Percentiles rank a stretch among this genome's conserved stretches.
These are phyloP conservation scores for Mustela lutreola DNA, from an alignment of 2,113 vertebrate species.

Conservation along the genomic window DNA sequence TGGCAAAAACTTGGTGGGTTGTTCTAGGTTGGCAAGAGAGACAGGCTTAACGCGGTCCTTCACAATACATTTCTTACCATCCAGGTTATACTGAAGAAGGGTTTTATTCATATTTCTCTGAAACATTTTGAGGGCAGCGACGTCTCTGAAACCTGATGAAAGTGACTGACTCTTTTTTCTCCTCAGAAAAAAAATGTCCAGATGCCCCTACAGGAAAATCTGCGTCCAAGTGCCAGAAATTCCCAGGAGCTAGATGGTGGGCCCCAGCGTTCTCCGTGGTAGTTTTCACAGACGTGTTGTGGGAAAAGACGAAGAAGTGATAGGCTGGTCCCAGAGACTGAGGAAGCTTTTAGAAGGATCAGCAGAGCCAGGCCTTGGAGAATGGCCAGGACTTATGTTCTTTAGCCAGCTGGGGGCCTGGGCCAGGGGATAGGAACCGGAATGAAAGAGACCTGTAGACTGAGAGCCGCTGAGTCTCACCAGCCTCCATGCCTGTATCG, in stretches of 20 bases:
- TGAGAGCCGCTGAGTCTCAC: too few species aligned
- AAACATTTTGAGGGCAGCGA: neutral
- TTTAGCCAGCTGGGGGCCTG: neutral
- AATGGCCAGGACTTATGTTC: neutral
- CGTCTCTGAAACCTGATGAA: neutral
- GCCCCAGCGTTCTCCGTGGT: neutral
- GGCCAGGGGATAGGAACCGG: fast-evolving
- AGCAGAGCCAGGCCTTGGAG: neutral
- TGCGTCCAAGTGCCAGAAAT: neutral
- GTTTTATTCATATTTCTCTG: fast-evolving
- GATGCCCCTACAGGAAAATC: neutral
- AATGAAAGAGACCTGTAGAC: neutral
- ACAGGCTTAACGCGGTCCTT: neutral
- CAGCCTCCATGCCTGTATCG: neutral
- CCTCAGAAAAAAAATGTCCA: neutral
- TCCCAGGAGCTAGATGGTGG: neutral
- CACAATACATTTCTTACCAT: neutral
- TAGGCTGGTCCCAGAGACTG: too few species aligned
- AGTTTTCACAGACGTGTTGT: neutral
- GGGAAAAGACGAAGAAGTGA: neutral
- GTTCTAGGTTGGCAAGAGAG: neutral
- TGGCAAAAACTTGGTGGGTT: fast-evolving
- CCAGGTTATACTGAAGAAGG: too few species aligned
- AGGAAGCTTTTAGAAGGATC: neutral
- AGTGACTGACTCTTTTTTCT: neutral